Evolutionary conservation across 2,888 invertebrate genomes (phyloP).

Genomic region (Hirtodrosophila duncani): DNA sequence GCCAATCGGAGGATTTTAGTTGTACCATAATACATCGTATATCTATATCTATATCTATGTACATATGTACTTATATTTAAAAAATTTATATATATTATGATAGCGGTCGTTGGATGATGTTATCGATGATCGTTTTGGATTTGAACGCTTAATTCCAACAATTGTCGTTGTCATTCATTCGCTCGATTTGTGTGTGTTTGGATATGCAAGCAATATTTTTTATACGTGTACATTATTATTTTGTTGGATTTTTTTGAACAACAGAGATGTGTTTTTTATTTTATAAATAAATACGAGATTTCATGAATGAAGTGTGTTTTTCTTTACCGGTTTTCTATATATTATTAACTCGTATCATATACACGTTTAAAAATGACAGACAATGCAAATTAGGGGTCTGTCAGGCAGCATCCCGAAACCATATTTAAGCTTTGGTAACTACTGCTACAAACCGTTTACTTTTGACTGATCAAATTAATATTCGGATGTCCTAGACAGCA

Average conservation of each 20-base stretch:
- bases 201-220: constrained; percentile 37
- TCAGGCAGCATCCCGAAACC: too few relatives aligned
- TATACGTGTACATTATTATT: constrained; percentile 50
- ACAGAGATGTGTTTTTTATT: constrained; percentile 66
- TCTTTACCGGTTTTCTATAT: background rate
- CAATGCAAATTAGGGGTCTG: too few relatives aligned
- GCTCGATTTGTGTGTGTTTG: constrained; percentile 37
- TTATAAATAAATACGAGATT: constrained; percentile 67
- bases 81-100: background rate
- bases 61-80: constrained; percentile 1
- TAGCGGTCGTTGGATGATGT: too few relatives aligned
- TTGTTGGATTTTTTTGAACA: constrained; percentile 64
- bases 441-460: too few relatives aligned
- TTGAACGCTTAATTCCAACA: background rate
- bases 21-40: background rate
- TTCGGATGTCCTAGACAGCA: too few relatives aligned
- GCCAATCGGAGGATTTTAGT: constrained; percentile 16
- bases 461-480: too few relatives aligned
- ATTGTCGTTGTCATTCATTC: background rate
- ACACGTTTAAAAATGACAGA: too few relatives aligned
- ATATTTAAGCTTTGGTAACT: too few relatives aligned
- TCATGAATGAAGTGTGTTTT: constrained; percentile 15
- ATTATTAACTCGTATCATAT: too few relatives aligned
- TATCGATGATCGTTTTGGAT: background rate
- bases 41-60: constrained; percentile 2